Evolutionary conservation across 2,113 vertebrate species (phyloP).

Genomic region (Mobula hypostoma): DNA sequence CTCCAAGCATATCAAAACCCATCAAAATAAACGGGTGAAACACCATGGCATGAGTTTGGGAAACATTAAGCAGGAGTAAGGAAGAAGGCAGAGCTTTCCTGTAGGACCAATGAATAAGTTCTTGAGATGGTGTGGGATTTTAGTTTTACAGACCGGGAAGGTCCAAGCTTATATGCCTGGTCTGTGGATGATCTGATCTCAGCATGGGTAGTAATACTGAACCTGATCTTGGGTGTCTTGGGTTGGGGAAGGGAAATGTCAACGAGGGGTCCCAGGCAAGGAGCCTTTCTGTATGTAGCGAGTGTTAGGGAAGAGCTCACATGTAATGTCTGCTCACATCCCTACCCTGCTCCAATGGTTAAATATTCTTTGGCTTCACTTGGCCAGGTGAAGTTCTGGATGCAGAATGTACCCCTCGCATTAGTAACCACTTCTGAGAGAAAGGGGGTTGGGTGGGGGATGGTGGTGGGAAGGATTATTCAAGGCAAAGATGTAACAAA

Average conservation of each 20-base stretch:
- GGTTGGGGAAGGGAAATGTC: not conserved
- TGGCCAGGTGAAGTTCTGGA: not conserved
- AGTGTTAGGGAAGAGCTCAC: not conserved
- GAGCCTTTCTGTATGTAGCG: not conserved
- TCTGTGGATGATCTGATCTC: not conserved
- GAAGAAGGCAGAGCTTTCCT: not conserved
- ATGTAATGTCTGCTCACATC: not conserved
- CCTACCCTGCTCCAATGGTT: not conserved
- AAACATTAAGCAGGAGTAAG: constrained; percentile 63
- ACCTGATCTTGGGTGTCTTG: not conserved
- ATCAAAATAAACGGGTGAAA: constrained; percentile 63
- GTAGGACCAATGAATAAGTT: not conserved
- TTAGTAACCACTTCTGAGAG: not conserved
- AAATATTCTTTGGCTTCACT: not conserved
- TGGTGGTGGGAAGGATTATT: not conserved
- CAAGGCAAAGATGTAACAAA: not conserved
- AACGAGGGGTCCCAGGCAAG: not conserved
- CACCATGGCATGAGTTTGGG: constrained; percentile 51
- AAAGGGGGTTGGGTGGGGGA: not conserved
- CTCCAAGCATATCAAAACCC: constrained; percentile 76
- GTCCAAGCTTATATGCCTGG: not conserved
- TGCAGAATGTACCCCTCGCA: not conserved
- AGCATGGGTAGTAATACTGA: not conserved
- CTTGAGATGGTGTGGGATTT: not conserved
- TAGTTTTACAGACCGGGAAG: not conserved